Base-by-base conservation (phyloP, 2,113 vertebrate genomes). In the Orcinus orca region DNA sequence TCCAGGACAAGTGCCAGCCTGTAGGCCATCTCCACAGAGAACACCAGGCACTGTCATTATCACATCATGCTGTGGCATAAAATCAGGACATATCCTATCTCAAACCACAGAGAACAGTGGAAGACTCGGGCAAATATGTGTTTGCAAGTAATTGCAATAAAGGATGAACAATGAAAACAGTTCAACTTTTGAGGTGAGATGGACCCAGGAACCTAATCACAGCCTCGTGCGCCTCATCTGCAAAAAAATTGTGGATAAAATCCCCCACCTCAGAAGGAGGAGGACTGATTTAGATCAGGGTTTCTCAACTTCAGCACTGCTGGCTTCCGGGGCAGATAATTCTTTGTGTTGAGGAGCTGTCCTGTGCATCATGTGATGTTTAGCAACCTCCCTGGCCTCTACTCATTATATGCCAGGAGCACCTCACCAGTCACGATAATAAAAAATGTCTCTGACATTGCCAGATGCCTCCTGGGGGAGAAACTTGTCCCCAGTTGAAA, bases 281-380 rank as follows among this genome's bases (percentile, higher is more conserved):
- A 71, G 5, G 36, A 21, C 55, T 29, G n/a, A 36, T n/a, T 33
- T 13, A 73, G 29, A 80, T 11, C 15, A 6, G 20, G 25, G 41
- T 15, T 38, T 53, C n/a, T 23, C 29, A 23, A 36, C 17, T 38
- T 55, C 71, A 53, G 63, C 90, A 10, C 2, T 0, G 1, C 8
- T 3, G 60, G 60, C 29, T 2, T 7, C 6, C 21, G 77, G 53
- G 21, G 31, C n/a, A 33, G 79, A 11, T 10, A 18, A 38, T 13
- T 33, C 47, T 85, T 5, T 31, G 86, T 25, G 55, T 5, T 13
- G 8, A n/a, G 65, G 50, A 23, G 2, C 41, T 38, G n/a, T 36
- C 29, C 36, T 14, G 20, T 10, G 44, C 38, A 21, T 0, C 0
- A 0, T 2, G 21, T 13, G 18, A 12, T 4, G 0, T 10, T 26